Evolutionary conservation across 2,113 vertebrate genomes (phyloP).

Genomic region (Motacilla tschutschensis): DNA sequence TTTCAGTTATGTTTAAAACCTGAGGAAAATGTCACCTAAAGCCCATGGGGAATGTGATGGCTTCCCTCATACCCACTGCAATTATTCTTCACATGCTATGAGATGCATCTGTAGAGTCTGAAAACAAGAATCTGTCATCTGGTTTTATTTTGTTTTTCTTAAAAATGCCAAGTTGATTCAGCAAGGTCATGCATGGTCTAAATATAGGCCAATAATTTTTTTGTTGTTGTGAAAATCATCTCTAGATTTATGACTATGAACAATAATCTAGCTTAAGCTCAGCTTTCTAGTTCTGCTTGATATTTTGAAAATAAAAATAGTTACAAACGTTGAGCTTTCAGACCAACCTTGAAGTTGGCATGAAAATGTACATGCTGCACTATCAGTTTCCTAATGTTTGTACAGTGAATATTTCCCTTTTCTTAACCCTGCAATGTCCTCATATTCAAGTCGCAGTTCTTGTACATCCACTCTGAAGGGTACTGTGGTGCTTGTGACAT

Average conservation of each 20-base stretch:
- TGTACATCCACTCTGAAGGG: background rate
- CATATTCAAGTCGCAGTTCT: background rate
- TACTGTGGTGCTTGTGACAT: background rate
- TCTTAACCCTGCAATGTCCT: background rate
- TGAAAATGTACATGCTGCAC: background rate
- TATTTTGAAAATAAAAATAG: slow-evolving; percentile 30
- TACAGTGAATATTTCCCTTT: background rate
- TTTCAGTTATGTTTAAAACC: background rate
- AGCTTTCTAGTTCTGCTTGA: slow-evolving; percentile 23
- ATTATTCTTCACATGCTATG: background rate
- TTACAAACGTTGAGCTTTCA: slow-evolving; percentile 7
- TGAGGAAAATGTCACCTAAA: background rate
- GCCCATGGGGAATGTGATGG: background rate
- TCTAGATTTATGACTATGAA: slow-evolving; percentile 52
- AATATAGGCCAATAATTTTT: slow-evolving; percentile 21
- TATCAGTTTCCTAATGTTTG: background rate
- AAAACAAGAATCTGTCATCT: slow-evolving; percentile 39
- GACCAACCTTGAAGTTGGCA: slow-evolving; percentile 20
- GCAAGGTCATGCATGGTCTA: slow-evolving; percentile 35
- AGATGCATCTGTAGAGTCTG: background rate
- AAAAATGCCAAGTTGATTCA: slow-evolving; percentile 40
- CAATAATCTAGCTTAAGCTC: slow-evolving; percentile 13
- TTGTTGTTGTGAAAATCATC: slow-evolving; percentile 40
- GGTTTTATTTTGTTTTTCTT: slow-evolving; percentile 38
- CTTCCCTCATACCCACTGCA: background rate